Evolutionary conservation across 2,113 vertebrate species (phyloP), one percentile per base, ranked within the genome.

Genomic region (Nyctereutes procyonoides): DNA sequence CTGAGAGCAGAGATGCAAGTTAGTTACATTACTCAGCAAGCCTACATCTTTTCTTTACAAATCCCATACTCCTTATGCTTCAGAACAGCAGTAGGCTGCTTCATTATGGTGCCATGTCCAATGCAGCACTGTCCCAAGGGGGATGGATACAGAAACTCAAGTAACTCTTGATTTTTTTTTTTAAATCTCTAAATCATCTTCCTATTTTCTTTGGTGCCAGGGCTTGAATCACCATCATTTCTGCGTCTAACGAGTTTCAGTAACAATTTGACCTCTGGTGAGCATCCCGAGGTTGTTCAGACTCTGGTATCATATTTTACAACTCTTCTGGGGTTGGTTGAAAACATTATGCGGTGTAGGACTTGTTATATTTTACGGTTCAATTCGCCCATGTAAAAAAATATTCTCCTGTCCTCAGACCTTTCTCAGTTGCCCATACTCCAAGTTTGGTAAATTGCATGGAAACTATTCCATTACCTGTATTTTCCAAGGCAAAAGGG

Each of bases 401-500:
- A 71, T 53, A 51, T 38, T n/a, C 19, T 87, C 35, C 32, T 84
- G 74, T 95, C 88, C 91, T 89, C 95, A 86, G 67, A 91, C 73
- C 38, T 88, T 84, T 87, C 88, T 38, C 51, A 83, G 58, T 51
- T 88, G 24, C 22, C 58, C 51, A 38, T 26, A 56, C 35, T 69
- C 51, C 26, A 92, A 48, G 53, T 79, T 71, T 51, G 73, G 12
- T 56, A 32, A 73, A 90, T 74, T 77, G 26, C 83, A 74, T 90
- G 95, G 88, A 97, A 98, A 93, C 28, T 26, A 88, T 51, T 88
- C 5, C 28, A 88, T 55, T 93, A 83, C 35, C 20, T 86, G 32
- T 93, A 43, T 97, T 96, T 98, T 95, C 77, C 65, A 93, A 81
- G 53, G 58, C 58, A 95, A 97, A 94, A 19, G n/a, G 84, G 58